phyloP scores from a whole-genome alignment of 1,140 invertebrate species.

The Eriocheir sinensis region DNA sequence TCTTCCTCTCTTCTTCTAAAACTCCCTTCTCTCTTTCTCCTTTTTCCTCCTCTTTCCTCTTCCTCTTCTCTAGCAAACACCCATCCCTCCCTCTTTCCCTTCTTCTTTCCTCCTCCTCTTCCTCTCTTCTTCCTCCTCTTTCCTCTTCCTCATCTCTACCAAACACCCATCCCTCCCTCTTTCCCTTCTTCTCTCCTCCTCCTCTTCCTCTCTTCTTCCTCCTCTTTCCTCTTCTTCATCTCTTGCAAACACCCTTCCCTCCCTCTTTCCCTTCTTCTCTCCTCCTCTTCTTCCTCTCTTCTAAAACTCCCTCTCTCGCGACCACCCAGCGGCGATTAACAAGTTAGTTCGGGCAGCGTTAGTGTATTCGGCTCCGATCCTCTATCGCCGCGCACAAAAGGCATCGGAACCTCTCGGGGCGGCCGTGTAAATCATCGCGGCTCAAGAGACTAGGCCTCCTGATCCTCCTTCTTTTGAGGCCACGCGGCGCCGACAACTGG shows the following conservation, averaged over 20 bases:
- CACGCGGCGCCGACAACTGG: conserved; percentile 9
- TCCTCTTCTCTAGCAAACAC: too few species aligned
- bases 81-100: too few species aligned
- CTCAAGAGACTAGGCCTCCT: background rate
- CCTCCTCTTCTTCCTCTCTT: background rate
- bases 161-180: too few species aligned
- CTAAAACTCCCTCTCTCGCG: background rate
- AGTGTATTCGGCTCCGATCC: background rate
- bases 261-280: background rate
- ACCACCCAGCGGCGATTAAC: background rate
- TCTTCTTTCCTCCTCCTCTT: too few species aligned
- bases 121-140: too few species aligned
- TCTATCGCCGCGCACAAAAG: conserved; percentile 1
- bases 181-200: too few species aligned
- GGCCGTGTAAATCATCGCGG: background rate
- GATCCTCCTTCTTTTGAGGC: conserved; percentile 22
- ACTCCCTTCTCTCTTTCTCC: too few species aligned
- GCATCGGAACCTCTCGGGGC: background rate
- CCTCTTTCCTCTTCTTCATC: background rate
- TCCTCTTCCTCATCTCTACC: too few species aligned
- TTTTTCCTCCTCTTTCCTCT: too few species aligned
- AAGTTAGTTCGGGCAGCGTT: background rate
- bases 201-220: background rate
- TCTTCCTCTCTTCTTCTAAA: too few species aligned
- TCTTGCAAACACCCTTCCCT: too few species aligned